Base-by-base conservation (phyloP, 2,797 vertebrate genomes). In the Clamator glandarius region DNA sequence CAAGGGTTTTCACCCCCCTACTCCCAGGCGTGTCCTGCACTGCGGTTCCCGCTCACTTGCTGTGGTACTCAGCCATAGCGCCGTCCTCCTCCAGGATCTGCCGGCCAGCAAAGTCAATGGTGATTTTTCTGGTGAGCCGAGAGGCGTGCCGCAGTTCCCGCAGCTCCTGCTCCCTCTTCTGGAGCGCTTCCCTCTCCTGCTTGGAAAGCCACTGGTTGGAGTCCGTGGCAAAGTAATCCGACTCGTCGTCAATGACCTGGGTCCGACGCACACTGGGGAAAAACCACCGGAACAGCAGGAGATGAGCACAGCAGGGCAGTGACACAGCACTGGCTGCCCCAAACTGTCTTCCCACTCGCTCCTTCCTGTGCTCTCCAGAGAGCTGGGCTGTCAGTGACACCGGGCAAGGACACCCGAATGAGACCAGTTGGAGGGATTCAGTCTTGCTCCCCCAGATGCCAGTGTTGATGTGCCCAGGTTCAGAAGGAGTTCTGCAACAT, bases 221-320 rank as follows among this genome's bases (percentile, higher is more conserved):
- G 84, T 99, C 99, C 0, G 98, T 97, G 51, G 99, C 98, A 93
- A 99, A 99, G 96, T 99, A 99, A 98, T 99, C 99, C 0, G 98
- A 98, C 81, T 99, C 99, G 12, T 99, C 99, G 10, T 99, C 99
- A n/a, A 99, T 98, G 67, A 99, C 99, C 94, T 99, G 99, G 2
- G 99, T 99, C 80, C 99, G 98, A 46, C 98, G 98, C 73, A 98
- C 98, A 5, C 99, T 99, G 96, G 29, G 13, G 50, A 91, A 35
- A 73, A 36, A 68, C 42, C 84, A 64, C 4, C 12, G 19, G 11
- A 62, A 14, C 6, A 24, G 44, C 1, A 78, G 61, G 8, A 52
- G n/a, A n/a, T 39, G 31, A 63, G 50, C 19, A 85, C 33, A 31
- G 55, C 16, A 6, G 9, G 24, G 74, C 5, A 58, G 75, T 0